Evolutionary conservation across 2,888 invertebrate genomes (phyloP).

Genomic region (Limenitis camilla): DNA sequence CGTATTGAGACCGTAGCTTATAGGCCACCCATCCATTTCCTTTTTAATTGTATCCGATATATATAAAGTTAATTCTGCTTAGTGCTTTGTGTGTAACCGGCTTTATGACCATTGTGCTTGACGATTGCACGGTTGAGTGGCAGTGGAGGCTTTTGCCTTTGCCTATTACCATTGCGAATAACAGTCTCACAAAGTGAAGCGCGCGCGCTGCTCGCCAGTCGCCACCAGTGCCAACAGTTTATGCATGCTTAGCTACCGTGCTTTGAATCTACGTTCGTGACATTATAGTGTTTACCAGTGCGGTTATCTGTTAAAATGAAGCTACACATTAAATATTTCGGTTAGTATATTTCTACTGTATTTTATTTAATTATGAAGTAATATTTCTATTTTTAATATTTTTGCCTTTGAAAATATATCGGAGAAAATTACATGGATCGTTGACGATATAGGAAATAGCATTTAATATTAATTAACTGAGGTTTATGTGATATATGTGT

Average conservation of each 20-base stretch:
- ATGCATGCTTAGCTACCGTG: constrained; percentile 20
- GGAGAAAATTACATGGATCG: too few species aligned
- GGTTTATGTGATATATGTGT: too few species aligned
- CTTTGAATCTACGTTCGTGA: constrained; percentile 26
- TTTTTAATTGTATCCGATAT: too few species aligned
- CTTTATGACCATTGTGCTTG: constrained; percentile 31
- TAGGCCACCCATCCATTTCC: too few species aligned
- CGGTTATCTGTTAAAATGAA: constrained; percentile 49
- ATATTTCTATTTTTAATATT: background rate
- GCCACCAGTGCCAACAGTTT: constrained; percentile 27
- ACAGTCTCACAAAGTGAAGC: constrained; percentile 56
- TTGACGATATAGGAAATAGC: background rate
- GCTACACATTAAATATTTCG: constrained; percentile 55
- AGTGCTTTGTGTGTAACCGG: constrained; percentile 4
- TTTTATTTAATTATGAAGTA: background rate
- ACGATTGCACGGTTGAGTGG: constrained; percentile 46
- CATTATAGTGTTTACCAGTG: constrained; percentile 39
- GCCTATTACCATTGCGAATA: constrained; percentile 43
- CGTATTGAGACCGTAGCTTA: too few species aligned
- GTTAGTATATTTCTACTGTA: constrained; percentile 37
- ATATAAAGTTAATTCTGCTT: background rate
- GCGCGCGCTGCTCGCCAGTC: constrained; percentile 51
- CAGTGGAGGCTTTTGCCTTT: constrained; percentile 36
- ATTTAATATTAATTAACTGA: too few species aligned
- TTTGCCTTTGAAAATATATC: too few species aligned